Evolutionary conservation across 2,113 vertebrate species (phyloP).

Genomic region (Ia io): DNA sequence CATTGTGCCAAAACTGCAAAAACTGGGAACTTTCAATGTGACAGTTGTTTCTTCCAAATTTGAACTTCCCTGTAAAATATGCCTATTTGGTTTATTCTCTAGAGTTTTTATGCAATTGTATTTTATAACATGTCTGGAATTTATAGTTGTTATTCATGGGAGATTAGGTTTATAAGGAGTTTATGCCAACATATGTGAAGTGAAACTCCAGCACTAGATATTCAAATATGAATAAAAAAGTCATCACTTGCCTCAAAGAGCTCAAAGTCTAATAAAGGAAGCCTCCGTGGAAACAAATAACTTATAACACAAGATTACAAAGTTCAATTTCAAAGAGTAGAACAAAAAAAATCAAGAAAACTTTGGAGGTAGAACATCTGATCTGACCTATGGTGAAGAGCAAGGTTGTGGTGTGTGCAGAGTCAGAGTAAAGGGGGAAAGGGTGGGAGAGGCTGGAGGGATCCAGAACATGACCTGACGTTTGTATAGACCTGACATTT

Average conservation of each 20-base stretch:
- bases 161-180: neutral
- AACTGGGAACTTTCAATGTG: neutral
- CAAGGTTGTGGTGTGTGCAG: neutral
- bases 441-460: neutral
- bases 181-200: neutral
- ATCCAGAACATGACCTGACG: neutral
- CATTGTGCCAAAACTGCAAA: neutral
- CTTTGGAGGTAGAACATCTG: neutral
- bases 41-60: neutral
- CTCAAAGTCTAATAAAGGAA: neutral
- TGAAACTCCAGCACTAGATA: neutral
- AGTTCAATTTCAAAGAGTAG: neutral
- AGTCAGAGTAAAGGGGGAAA: neutral
- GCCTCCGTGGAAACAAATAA: neutral
- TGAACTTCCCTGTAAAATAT: neutral
- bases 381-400: neutral
- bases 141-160: neutral
- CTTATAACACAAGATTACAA: neutral
- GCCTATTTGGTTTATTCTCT: neutral
- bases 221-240: constrained; percentile 11
- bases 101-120: neutral
- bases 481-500: constrained; percentile 19
- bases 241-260: neutral
- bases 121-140: neutral
- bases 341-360: neutral